Evolutionary conservation across 2,113 vertebrate genomes (phyloP), one percentile per base, ranked within the genome.

Genomic region (Gallinago jamesoni): DNA sequence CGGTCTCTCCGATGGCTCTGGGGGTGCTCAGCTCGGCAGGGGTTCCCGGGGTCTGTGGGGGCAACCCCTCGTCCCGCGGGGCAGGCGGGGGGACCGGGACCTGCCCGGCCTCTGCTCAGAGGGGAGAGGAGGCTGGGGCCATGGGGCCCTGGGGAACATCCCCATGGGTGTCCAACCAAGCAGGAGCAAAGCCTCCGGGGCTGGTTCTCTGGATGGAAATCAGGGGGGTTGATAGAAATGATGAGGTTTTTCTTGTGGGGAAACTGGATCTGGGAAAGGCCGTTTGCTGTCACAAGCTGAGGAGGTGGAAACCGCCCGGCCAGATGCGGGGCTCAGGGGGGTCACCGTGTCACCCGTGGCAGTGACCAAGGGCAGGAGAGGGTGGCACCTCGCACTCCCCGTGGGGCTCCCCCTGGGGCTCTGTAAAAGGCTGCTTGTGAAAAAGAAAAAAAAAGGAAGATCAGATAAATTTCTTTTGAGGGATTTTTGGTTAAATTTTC

Each of bases 311-410:
- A 19, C 19, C 0, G 8, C 55, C 30, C 1, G 4, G 21, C 30
- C 64, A 23, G 33, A 30, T 3, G 1, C 2, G 1, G 39, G 1
- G 5, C 33, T 18, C 0, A 6, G 45, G 47, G 37, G 19, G 22
- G 30, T 14, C 11, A 0, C 31, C 0, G 10, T 60, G 66, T 47
- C 8, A 39, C 60, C 60, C n/a, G 0, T 6, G 35, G 56, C 0
- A 10, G 28, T 37, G 23, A 43, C 43, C 1, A 1, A n/a, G 57
- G 28, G 41, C 2, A 2, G 39, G 33, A 69, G 27, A 18, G 22
- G 27, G 53, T 3, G 8, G n/a, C 47, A 56, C 8, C 27, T 19
- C 2, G 7, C 23, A 24, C 10, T 45, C n/a, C 69, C 35, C 14
- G 3, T 2, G 50, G 13, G 67, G 30, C 6, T 62, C 20, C 30